Percentiles rank a stretch among this genome's conserved stretches.
phyloP scores from a whole-genome alignment of 2,113 vertebrate species.

The Clinocottus analis region DNA sequence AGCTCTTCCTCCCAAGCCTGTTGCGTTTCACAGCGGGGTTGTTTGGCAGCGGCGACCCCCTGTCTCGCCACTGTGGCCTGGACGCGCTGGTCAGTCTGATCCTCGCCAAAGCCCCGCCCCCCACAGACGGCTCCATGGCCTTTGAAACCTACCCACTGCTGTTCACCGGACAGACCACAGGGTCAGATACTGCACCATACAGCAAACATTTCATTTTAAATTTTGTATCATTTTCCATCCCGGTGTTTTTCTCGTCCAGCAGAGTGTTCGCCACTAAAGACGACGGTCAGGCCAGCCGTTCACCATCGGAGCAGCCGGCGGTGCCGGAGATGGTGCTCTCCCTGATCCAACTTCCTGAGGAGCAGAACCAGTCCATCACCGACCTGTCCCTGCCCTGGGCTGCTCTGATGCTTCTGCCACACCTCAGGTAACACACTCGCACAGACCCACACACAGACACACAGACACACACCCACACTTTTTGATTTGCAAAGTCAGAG shows the following conservation, averaged over 20 bases:
- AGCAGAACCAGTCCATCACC: conserved; percentile 59
- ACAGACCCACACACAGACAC: conserved; percentile 8
- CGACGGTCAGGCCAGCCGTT: conserved; percentile 38
- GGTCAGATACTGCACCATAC: conserved; percentile 76
- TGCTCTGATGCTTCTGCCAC: conserved; percentile 92
- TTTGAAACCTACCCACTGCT: conserved; percentile 94
- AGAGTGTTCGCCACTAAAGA: conserved; percentile 60
- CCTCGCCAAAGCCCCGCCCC: conserved; percentile 92
- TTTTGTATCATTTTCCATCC: not conserved
- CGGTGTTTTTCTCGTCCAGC: conserved; percentile 9
- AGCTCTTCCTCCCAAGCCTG: conserved; percentile 92
- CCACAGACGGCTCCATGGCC: conserved; percentile 90
- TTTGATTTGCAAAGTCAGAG: no score
- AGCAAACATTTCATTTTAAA: not conserved
- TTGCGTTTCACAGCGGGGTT: conserved; percentile 85
- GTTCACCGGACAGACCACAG: conserved; percentile 81
- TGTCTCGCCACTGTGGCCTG: conserved; percentile 78
- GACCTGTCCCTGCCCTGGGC: conserved; percentile 90
- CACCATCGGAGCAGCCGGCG: conserved; percentile 58
- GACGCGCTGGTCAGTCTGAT: conserved; percentile 89
- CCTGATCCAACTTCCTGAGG: conserved; percentile 78
- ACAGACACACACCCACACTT: conserved; percentile 3
- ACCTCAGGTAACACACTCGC: conserved; percentile 86
- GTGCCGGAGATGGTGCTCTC: conserved; percentile 88
- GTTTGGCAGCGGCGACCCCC: conserved; percentile 77